Base-by-base conservation (phyloP, 1,140 invertebrate genomes). In the Eriosoma lanigerum region DNA sequence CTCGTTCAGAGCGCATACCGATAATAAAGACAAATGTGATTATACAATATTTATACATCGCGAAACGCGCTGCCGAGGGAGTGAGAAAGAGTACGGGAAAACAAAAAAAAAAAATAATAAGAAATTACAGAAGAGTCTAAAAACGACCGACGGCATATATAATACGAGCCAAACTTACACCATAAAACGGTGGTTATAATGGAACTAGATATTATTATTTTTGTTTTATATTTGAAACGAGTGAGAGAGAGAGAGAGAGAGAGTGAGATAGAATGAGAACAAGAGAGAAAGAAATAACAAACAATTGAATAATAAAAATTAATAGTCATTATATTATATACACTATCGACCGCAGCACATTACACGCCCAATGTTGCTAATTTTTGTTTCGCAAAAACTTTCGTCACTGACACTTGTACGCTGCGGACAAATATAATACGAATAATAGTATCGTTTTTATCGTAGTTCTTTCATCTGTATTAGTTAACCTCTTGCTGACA, bases 21-120 rank as follows among this genome's bases (percentile, higher is more conserved):
- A 46, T 68, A 68, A 68, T 46, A 68, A 68, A 68, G 66, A 68
- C 66, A 68, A 68, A 68, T 48, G 48, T 46, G 21, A 68, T 62
- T 26, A n/a, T n/a, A n/a, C n/a, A n/a, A n/a, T n/a, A n/a, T n/a
- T 15, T 62, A 62, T 29, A 62, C 26, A 24, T 58, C 21, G 58
- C 24, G n/a, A 64, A 9, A 38, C 32, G 19, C 62, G 1, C 29
- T 15, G 62, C 32, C 38, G 0, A 38, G 8, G 3, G 32, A 38
- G 4, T 1, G 32, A 64, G 17, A 17, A 10, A 64, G 56, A 9
- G 1, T 9, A 19, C 19, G 17, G n/a, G 32, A 60, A 38, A 9
- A 64, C n/a, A 19, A 64, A 38, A 58, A 26, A 62, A 32, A 38
- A 38, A 38, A 38, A 19, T 13, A 29, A 60, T 13, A 60, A 19